phyloP scores from a whole-genome alignment of 2,113 vertebrate species.

The Stegastes partitus region DNA sequence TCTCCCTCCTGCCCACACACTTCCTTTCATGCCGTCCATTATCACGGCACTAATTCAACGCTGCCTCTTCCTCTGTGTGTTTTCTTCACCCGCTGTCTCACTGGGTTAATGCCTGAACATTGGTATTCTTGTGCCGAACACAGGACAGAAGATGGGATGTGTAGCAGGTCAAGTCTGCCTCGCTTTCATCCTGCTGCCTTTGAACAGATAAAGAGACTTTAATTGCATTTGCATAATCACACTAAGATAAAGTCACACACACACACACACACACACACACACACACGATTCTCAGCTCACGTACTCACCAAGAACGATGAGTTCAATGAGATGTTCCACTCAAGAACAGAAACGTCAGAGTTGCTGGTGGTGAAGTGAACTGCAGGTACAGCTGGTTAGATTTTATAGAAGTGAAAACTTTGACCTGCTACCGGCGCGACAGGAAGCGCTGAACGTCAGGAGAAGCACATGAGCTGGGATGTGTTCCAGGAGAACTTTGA shows the following conservation, averaged over 20 bases:
- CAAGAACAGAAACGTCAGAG: no score
- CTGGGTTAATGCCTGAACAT: slow-evolving; percentile 76
- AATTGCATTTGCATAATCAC: slow-evolving; percentile 83
- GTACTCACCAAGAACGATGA: slow-evolving; percentile 4
- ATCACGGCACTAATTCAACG: slow-evolving; percentile 16
- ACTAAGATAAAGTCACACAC: slow-evolving; percentile 49
- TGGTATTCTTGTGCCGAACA: slow-evolving; percentile 77
- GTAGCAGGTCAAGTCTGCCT: slow-evolving; percentile 77
- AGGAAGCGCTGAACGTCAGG: no score
- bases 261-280: slow-evolving; percentile 7
- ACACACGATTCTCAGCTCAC: not conserved
- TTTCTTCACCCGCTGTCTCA: slow-evolving; percentile 29
- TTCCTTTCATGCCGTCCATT: slow-evolving; percentile 40
- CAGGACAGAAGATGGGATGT: slow-evolving; percentile 66
- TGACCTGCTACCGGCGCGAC: no score
- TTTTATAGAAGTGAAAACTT: no score
- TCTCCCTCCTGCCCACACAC: slow-evolving; percentile 38
- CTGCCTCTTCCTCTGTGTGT: slow-evolving; percentile 24
- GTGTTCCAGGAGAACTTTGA: no score
- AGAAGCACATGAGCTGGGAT: no score
- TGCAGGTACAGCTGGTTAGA: no score
- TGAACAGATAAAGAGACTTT: slow-evolving; percentile 81
- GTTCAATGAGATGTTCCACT: not conserved
- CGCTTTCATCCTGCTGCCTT: slow-evolving; percentile 75
- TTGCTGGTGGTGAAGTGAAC: no score